phyloP scores from a whole-genome alignment of 1,140 invertebrate genomes.

The Drosophila serrata region DNA sequence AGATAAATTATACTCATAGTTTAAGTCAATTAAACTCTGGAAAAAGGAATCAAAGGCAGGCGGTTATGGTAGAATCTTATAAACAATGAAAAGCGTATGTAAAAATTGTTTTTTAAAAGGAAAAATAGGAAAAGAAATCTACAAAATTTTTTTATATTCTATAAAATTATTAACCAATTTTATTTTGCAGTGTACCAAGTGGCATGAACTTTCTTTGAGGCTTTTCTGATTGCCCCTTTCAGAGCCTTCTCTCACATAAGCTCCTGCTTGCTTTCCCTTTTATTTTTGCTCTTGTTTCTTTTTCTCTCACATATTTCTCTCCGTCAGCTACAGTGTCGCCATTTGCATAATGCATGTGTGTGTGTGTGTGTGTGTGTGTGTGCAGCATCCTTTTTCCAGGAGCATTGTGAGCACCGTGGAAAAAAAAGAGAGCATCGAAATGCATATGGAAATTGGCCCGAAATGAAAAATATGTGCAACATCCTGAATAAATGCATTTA shows the following conservation, averaged over 20 bases:
- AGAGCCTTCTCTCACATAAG: conserved; percentile 1
- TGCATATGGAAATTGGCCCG: conserved; percentile 38
- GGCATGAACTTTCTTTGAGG: conserved; percentile 32
- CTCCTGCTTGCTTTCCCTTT: conserved; percentile 11
- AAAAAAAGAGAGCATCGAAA: conserved; percentile 43
- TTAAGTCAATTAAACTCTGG: not conserved
- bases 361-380: conserved; percentile 3
- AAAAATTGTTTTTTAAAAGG: accelerated
- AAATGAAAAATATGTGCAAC: conserved; percentile 49
- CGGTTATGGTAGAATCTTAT: accelerated
- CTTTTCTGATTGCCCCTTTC: conserved; percentile 10
- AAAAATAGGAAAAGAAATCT: not conserved
- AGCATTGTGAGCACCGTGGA: conserved; percentile 62
- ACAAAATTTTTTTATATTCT: no score
- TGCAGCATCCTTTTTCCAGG: conserved; percentile 61
- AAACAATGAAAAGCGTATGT: not conserved
- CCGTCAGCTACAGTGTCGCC: conserved; percentile 45
- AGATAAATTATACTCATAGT: not conserved
- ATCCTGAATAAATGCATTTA: conserved; percentile 50
- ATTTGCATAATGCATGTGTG: conserved; percentile 37
- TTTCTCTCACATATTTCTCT: conserved; percentile 22
- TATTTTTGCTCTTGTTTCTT: not conserved
- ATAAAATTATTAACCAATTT: no score
- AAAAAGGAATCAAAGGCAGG: no score
- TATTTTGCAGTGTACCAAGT: not conserved